phyloP scores from a whole-genome alignment of 2,888 invertebrate species.

The Horisme vitalbata region DNA sequence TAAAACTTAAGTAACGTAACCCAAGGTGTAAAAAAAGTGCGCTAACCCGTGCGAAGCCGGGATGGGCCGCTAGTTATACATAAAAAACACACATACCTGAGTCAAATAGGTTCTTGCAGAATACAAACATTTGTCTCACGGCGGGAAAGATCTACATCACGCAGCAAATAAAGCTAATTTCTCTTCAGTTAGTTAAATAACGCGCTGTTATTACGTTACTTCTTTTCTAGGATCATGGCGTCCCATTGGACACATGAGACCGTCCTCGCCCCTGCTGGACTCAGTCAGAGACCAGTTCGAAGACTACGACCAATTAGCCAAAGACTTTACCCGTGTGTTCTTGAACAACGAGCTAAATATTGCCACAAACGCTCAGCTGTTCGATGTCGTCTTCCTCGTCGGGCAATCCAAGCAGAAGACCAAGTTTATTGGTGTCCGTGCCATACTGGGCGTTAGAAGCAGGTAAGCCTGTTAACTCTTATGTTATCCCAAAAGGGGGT shows the following conservation, averaged over 20 bases:
- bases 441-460: constrained; percentile 95
- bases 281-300: constrained; percentile 97
- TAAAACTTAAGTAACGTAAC: too few relatives aligned
- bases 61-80: too few relatives aligned
- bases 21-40: too few relatives aligned
- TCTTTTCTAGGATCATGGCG: constrained; percentile 91
- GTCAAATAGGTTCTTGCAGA: too few relatives aligned
- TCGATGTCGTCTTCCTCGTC: constrained; percentile 95
- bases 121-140: too few relatives aligned
- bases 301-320: constrained; percentile 96
- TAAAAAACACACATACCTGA: too few relatives aligned
- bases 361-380: constrained; percentile 90
- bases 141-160: too few relatives aligned
- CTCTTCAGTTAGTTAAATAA: too few relatives aligned
- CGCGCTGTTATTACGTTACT: not conserved
- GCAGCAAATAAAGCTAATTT: too few relatives aligned
- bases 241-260: constrained; percentile 96
- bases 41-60: too few relatives aligned
- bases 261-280: constrained; percentile 95
- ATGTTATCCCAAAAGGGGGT: too few relatives aligned
- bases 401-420: constrained; percentile 96
- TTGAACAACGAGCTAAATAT: constrained; percentile 91
- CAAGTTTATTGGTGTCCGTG: constrained; percentile 94
- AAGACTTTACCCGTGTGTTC: constrained; percentile 95
- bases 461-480: constrained; percentile 84